Conservation (phyloP, 2,888 invertebrate genomes). For the Embidobia sp. region DNA sequence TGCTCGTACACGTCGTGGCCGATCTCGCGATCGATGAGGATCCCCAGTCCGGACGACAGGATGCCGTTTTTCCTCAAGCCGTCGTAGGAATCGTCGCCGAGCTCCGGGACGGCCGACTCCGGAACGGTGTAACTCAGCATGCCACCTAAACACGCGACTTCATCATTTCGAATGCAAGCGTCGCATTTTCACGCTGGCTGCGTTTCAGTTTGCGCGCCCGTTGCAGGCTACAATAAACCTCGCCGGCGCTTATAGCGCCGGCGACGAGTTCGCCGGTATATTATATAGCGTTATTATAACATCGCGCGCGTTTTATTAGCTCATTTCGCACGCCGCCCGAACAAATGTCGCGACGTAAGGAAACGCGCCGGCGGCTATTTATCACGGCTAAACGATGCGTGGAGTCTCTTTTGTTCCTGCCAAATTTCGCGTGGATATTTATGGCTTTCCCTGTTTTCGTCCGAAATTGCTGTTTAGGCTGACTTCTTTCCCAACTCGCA, state of each 20-base stretch:
- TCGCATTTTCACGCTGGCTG: slow-evolving; percentile 49
- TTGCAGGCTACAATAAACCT: slow-evolving; percentile 29
- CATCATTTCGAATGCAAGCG: slow-evolving; percentile 61
- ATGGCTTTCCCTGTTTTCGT: too few relatives aligned
- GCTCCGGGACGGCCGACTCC: slow-evolving; percentile 82
- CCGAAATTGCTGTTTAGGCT: slow-evolving; percentile 2
- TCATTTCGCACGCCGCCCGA: slow-evolving; percentile 46
- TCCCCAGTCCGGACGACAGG: slow-evolving; percentile 86
- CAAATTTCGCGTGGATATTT: slow-evolving; percentile 17
- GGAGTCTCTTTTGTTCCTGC: slow-evolving; percentile 6
- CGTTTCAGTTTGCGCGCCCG: slow-evolving; percentile 35
- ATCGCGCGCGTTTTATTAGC: slow-evolving; percentile 51
- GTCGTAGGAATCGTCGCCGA: slow-evolving; percentile 87
- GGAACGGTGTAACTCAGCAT: slow-evolving; percentile 84
- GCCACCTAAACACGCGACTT: slow-evolving; percentile 81
- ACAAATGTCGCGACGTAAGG: slow-evolving; percentile 37
- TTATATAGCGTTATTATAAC: slow-evolving; percentile 46
- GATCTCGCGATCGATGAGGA: slow-evolving; percentile 86
- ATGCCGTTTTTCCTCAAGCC: slow-evolving; percentile 82
- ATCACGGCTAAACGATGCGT: slow-evolving; percentile 29
- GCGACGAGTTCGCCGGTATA: slow-evolving; percentile 17
- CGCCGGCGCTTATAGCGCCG: slow-evolving; percentile 13
- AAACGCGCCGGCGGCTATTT: slow-evolving; percentile 37
- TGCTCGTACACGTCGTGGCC: slow-evolving; percentile 85
- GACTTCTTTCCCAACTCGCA: too few relatives aligned